A percentile compares a stretch with the other conserved stretches of the same genome.
These are phyloP conservation scores for Oithona nana DNA, from an alignment of 2,888 invertebrate genomes.

Conservation along the genomic window DNA sequence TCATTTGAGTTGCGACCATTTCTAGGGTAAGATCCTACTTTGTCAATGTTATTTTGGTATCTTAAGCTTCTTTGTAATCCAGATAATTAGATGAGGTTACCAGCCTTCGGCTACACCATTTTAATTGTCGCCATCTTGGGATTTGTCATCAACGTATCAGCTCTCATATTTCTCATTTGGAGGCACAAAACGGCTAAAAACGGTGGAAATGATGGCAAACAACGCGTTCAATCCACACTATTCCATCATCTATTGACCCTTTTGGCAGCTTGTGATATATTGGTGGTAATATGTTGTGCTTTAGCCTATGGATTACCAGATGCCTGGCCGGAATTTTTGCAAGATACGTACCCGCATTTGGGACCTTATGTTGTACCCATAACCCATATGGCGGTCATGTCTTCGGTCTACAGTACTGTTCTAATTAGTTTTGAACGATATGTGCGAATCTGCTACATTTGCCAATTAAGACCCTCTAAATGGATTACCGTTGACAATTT, in stretches of 20 bases:
- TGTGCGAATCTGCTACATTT: slow-evolving; percentile 1
- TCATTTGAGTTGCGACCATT: too few species aligned
- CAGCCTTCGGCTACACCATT: neutral
- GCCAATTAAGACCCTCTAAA: neutral
- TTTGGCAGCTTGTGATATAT: neutral
- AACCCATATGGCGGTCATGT: neutral
- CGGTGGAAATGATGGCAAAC: neutral
- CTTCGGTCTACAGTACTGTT: neutral
- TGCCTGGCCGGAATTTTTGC: neutral
- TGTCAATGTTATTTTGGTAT: too few species aligned
- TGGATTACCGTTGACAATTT: neutral
- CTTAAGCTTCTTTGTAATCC: too few species aligned
- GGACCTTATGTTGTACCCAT: neutral
- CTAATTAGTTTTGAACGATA: slow-evolving; percentile 2
- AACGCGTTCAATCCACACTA: neutral
- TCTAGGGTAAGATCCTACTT: too few species aligned
- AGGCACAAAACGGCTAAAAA: neutral
- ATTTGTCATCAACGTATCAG: neutral
- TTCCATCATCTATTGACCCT: neutral
- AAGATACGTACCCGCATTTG: neutral
- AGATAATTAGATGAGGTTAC: slow-evolving; percentile 4
- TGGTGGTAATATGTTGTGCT: neutral
- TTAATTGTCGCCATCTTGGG: neutral
- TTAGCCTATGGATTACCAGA: neutral
- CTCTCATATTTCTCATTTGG: neutral